Conservation (phyloP, 2,113 vertebrate genomes). For the Epinephelus fuscoguttatus region DNA sequence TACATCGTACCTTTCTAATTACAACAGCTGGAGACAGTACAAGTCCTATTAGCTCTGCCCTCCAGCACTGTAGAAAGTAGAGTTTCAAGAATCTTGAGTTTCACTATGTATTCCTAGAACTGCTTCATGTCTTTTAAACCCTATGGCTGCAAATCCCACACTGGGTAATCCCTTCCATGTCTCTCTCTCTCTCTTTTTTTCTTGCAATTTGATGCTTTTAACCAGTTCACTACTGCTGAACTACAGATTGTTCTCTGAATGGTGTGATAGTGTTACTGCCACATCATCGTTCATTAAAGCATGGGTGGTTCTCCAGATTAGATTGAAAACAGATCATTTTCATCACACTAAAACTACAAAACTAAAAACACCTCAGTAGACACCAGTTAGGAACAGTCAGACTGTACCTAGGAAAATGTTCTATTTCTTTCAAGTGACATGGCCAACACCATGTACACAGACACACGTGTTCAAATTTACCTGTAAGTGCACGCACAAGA, state of each 20-base stretch:
- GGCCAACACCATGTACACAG: constrained; percentile 34
- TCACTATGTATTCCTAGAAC: constrained; percentile 59
- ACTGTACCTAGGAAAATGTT: constrained; percentile 42
- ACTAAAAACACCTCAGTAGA: constrained; percentile 12
- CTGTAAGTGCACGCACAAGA: constrained; percentile 16
- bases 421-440: constrained; percentile 47
- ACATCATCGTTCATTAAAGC: neutral
- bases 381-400: constrained; percentile 62
- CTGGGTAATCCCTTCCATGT: constrained; percentile 25
- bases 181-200: neutral
- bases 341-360: neutral
- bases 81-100: constrained; percentile 50
- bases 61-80: constrained; percentile 44
- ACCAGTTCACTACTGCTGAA: neutral
- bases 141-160: constrained; percentile 40
- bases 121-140: constrained; percentile 48
- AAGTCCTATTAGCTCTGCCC: constrained; percentile 47
- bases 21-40: constrained; percentile 50
- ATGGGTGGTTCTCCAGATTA: neutral
- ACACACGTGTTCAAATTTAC: constrained; percentile 5
- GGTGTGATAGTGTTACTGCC: neutral
- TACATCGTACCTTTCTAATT: constrained; percentile 48
- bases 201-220: constrained; percentile 2
- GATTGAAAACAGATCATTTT: neutral
- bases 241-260: neutral